A percentile compares a stretch with the other conserved stretches of the same genome.
Conservation (phyloP, 1,140 invertebrate genomes). For the Cherax destructor region DNA sequence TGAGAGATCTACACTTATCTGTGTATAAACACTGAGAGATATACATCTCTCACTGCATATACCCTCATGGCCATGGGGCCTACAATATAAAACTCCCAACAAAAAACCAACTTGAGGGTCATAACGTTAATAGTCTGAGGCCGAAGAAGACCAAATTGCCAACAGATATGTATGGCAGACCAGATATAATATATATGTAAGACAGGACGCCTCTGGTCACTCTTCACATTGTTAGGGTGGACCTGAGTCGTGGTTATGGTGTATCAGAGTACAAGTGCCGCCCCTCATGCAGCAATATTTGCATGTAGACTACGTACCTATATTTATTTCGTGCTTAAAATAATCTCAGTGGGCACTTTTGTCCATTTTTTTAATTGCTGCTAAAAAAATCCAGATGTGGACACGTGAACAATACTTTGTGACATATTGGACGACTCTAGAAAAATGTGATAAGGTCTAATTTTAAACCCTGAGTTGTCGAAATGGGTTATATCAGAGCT, state of each 20-base stretch:
- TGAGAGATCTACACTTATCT: too few relatives aligned
- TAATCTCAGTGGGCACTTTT: not conserved
- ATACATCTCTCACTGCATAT: too few relatives aligned
- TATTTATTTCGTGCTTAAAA: not conserved
- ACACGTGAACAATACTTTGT: not conserved
- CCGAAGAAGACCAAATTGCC: not conserved
- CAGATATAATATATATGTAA: not conserved
- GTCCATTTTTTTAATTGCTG: not conserved
- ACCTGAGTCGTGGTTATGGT: not conserved
- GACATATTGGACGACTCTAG: not conserved
- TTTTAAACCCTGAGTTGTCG: not conserved
- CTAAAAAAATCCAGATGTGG: too few relatives aligned
- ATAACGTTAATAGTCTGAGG: too few relatives aligned
- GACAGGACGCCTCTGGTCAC: not conserved
- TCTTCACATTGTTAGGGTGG: conserved; percentile 9
- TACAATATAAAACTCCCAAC: too few relatives aligned
- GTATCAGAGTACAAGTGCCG: not conserved
- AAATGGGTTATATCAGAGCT: not conserved
- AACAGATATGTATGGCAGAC: not conserved
- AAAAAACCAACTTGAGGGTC: too few relatives aligned
- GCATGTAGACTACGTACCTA: not conserved
- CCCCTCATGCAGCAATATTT: not conserved
- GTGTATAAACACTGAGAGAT: too few relatives aligned
- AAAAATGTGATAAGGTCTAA: not conserved
- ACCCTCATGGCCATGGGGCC: too few relatives aligned